Conservation (phyloP, 2,888 invertebrate species). For the Spodoptera exigua region DNA sequence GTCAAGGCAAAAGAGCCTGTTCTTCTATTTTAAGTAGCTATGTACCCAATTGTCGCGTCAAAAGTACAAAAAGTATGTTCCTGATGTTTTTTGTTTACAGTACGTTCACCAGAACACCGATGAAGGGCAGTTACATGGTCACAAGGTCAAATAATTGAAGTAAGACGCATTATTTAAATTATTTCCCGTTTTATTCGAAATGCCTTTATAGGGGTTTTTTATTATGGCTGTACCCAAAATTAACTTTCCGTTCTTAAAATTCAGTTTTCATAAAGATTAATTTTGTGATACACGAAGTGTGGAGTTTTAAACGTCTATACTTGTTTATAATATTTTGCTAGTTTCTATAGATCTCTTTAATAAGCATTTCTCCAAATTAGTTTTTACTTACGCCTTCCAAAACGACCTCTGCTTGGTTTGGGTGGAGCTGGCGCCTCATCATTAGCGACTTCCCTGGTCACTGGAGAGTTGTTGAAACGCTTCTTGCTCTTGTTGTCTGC, state of each 20-base stretch:
- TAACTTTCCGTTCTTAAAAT: too few species aligned
- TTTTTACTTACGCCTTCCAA: slow-evolving; percentile 80
- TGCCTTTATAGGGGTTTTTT: too few species aligned
- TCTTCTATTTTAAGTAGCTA: too few species aligned
- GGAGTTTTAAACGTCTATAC: too few species aligned
- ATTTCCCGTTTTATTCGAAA: too few species aligned
- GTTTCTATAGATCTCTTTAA: background rate
- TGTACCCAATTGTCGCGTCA: too few species aligned
- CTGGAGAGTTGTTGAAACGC: slow-evolving; percentile 74
- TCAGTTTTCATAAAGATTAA: too few species aligned
- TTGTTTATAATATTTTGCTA: background rate
- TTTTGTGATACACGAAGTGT: background rate
- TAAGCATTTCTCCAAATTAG: background rate
- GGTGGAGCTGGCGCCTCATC: slow-evolving; percentile 75
- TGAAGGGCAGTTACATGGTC: slow-evolving; percentile 17
- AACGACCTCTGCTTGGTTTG: slow-evolving; percentile 79
- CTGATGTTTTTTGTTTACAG: background rate
- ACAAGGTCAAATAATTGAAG: slow-evolving; percentile 1
- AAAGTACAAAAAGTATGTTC: slow-evolving; percentile 1
- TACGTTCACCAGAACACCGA: slow-evolving; percentile 28
- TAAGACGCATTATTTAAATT: too few species aligned
- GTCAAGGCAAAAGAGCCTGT: too few species aligned
- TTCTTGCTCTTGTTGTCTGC: slow-evolving; percentile 55
- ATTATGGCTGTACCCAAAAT: too few species aligned
- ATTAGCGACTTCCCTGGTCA: slow-evolving; percentile 71